Evolutionary conservation across 2,888 invertebrate species (phyloP), one percentile per base, ranked within the genome.

Genomic region (Drosophila limbata): DNA sequence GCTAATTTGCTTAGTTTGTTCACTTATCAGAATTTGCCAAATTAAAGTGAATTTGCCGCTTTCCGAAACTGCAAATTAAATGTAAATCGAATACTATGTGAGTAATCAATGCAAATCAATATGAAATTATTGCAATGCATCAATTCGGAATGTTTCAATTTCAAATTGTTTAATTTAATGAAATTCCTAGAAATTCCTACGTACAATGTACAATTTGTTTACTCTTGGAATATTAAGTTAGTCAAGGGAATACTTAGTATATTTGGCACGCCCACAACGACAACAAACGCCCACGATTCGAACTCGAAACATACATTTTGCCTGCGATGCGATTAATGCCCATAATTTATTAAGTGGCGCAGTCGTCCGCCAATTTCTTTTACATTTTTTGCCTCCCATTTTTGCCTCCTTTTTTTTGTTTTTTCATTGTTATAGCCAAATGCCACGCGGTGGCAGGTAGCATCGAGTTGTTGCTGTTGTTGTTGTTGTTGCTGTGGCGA

Each of bases 291-390:
- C 42, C n/a, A 45, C 45, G n/a, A 15, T 28, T 15, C 11, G 10
- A 5, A 15, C 10, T 15, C 15, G 31, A 40, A 45, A 17, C 13
- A 13, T 13, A 15, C 17, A 28, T 5, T 15, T 45, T 45, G 39
- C n/a, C 17, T 19, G 55, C 4, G 39, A 53, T 31, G 37, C 55
- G 66, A 60, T 74, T 74, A 77, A 80, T 88, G 60, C 59, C 64
- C 72, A 79, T 88, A 85, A 79, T 84, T 82, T 79, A 85, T 83
- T 68, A 69, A 81, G 78, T 74, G 66, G 66, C 66, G 63, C 67
- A 57, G 33, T 53, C 48, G 47, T 48, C 25, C 13, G 61, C 35
- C 61, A 62, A 39, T 45, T 56, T 39, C 47, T 45, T 44, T 28
- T 17, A 6, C 21, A 11, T 45, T 55, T 37, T 21, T 35, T 25